Conservation (phyloP, 2,113 vertebrate genomes). For the Clarias batrachus region DNA sequence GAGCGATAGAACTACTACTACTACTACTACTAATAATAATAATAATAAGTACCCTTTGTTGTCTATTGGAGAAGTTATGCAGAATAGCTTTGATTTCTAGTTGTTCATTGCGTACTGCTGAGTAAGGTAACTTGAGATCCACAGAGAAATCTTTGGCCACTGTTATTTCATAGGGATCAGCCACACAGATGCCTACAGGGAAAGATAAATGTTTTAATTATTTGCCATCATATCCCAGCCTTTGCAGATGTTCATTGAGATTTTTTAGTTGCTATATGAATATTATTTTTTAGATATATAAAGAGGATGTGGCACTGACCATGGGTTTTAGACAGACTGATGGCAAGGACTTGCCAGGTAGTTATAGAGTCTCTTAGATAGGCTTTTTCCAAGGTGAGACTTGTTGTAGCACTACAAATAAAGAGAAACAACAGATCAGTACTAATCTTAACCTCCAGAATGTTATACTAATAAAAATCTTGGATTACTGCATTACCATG, state of each 20-base stretch:
- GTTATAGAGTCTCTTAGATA: conserved; percentile 80
- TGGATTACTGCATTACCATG: conserved; percentile 28
- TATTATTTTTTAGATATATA: background rate
- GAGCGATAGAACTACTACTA: too few relatives aligned
- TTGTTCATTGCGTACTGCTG: conserved; percentile 80
- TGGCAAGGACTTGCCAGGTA: conserved; percentile 78
- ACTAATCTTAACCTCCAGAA: background rate
- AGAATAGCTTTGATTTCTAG: conserved; percentile 80
- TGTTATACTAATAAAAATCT: background rate
- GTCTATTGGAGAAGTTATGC: conserved; percentile 66
- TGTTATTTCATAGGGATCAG: conserved; percentile 73
- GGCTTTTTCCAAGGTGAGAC: conserved; percentile 39
- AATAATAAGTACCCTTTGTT: conserved; percentile 60
- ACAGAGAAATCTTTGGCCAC: conserved; percentile 78
- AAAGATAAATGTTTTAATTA: background rate
- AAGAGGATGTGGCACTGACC: conserved; percentile 40
- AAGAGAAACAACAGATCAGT: background rate
- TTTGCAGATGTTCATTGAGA: background rate
- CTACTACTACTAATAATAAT: background rate
- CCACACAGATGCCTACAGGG: conserved; percentile 75
- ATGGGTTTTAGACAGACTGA: conserved; percentile 74
- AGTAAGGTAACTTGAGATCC: conserved; percentile 79
- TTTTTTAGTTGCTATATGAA: too few relatives aligned
- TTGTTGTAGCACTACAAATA: conserved; percentile 62
- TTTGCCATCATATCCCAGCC: background rate